phyloP scores from a whole-genome alignment of 2,888 invertebrate species.

The Melinaea marsaeus region DNA sequence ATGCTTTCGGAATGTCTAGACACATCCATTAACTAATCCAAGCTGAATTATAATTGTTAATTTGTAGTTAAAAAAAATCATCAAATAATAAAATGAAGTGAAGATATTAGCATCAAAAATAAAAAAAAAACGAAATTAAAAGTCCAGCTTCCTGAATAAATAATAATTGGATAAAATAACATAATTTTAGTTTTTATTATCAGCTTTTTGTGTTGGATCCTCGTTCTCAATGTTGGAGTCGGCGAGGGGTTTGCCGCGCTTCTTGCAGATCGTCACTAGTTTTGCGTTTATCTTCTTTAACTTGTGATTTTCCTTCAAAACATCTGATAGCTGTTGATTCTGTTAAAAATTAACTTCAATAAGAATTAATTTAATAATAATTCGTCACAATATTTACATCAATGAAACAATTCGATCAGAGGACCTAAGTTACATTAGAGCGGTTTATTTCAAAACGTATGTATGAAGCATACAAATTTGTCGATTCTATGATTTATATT shows the following conservation, averaged over 20 bases:
- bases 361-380: too few relatives aligned
- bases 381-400: too few relatives aligned
- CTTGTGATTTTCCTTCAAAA: conserved; percentile 71
- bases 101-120: conserved; percentile 32
- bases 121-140: conserved; percentile 21
- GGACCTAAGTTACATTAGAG: too few relatives aligned
- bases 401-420: too few relatives aligned
- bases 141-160: conserved; percentile 22
- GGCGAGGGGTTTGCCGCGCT: conserved; percentile 50
- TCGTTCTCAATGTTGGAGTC: conserved; percentile 58
- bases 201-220: conserved; percentile 45
- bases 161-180: not conserved
- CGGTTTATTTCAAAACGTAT: too few relatives aligned
- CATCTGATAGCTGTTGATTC: conserved; percentile 69
- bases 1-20: conserved; percentile 61
- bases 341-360: conserved; percentile 36
- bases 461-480: too few relatives aligned
- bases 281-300: conserved; percentile 69
- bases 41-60: conserved; percentile 14
- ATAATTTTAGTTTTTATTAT: conserved; percentile 2
- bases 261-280: conserved; percentile 67
- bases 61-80: conserved; percentile 19
- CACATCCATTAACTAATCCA: conserved; percentile 27
- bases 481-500: too few relatives aligned
- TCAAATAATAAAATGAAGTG: conserved; percentile 17